Conservation (phyloP, 2,113 vertebrate genomes). For the Chauna torquata region DNA sequence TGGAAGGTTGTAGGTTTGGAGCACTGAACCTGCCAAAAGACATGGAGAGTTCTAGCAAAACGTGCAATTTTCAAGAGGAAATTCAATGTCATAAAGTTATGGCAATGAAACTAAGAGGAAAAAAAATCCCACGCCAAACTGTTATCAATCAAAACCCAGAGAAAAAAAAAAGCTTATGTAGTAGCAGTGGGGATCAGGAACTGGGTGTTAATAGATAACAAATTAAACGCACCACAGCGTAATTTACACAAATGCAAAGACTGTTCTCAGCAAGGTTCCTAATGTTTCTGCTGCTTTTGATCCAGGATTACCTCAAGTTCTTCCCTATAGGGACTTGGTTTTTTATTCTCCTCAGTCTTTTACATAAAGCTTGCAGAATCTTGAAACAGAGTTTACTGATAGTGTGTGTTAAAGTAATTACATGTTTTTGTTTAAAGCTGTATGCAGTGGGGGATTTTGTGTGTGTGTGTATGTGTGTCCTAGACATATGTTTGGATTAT, state of each 20-base stretch:
- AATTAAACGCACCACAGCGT: neutral
- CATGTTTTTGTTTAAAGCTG: neutral
- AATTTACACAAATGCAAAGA: conserved; percentile 1
- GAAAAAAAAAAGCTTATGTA: neutral
- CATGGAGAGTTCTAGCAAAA: neutral
- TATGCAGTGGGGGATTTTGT: neutral
- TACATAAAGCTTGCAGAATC: neutral
- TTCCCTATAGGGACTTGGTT: neutral
- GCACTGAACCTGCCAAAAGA: neutral
- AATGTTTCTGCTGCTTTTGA: neutral
- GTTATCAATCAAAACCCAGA: neutral
- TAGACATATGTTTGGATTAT: neutral
- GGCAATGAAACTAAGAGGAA: neutral
- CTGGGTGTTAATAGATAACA: neutral
- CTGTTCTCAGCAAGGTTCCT: neutral
- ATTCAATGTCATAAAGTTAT: neutral
- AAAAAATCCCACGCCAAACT: neutral
- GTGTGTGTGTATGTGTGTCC: neutral
- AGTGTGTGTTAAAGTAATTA: neutral
- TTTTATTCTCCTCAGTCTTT: neutral
- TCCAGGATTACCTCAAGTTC: neutral
- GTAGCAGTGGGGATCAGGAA: neutral
- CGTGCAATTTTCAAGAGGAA: neutral
- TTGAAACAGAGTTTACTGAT: neutral
- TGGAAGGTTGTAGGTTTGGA: neutral